Evolutionary conservation across 2,113 vertebrate species (phyloP).

Genomic region (Neogobius melanostomus): DNA sequence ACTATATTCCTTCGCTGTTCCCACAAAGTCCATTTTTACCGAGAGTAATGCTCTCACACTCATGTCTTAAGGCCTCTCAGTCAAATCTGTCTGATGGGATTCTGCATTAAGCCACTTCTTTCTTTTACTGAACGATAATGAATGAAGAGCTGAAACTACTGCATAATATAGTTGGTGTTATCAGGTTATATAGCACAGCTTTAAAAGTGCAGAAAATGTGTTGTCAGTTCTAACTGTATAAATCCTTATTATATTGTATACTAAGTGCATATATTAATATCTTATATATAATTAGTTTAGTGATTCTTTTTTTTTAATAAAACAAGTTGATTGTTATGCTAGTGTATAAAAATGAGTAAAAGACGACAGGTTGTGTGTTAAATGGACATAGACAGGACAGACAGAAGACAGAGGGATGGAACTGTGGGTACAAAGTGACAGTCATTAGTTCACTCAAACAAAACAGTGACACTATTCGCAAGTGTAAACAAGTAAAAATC

Average conservation of each 20-base stretch:
- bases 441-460: constrained; percentile 33
- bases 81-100: background rate
- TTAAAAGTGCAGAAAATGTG: constrained; percentile 8
- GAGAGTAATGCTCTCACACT: background rate
- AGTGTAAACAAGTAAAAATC: constrained; percentile 52
- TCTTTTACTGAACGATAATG: background rate
- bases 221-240: background rate
- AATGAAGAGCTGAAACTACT: background rate
- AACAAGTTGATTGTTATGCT: constrained; percentile 24
- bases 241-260: background rate
- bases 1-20: background rate
- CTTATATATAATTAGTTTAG: background rate
- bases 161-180: background rate
- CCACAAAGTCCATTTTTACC: background rate
- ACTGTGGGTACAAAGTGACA: constrained; percentile 13
- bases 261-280: background rate
- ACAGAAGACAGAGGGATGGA: background rate
- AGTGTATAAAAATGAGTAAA: constrained; percentile 37
- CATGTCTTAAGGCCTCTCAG: background rate
- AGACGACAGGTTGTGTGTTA: constrained; percentile 23
- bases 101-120: background rate
- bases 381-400: constrained; percentile 26
- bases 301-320: background rate
- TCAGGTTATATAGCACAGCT: background rate
- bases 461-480: constrained; percentile 49